phyloP scores from a whole-genome alignment of 2,888 invertebrate genomes.

The Hesperia comma region DNA sequence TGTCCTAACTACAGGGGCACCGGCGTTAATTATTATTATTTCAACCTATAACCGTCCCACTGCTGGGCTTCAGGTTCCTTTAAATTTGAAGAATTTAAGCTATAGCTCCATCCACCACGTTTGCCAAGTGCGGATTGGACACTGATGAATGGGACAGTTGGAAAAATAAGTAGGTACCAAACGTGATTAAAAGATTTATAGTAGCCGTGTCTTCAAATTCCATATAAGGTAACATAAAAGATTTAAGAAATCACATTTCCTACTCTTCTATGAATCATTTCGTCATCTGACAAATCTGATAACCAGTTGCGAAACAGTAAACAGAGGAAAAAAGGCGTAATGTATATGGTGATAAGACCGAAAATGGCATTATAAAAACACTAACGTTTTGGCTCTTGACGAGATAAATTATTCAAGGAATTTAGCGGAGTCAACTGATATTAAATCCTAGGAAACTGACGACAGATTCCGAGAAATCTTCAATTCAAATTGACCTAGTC shows the following conservation, averaged over 20 bases:
- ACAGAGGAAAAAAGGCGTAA: neutral
- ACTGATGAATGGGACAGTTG: too few relatives aligned
- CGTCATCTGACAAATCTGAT: neutral
- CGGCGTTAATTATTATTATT: too few relatives aligned
- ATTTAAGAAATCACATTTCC: neutral
- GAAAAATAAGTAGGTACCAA: too few relatives aligned
- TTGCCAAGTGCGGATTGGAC: too few relatives aligned
- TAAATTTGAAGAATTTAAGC: too few relatives aligned
- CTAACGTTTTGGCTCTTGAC: neutral
- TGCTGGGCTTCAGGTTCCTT: too few relatives aligned
- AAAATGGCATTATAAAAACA: neutral
- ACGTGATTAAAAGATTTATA: too few relatives aligned
- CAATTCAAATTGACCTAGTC: neutral
- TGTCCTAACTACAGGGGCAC: too few relatives aligned
- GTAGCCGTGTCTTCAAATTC: too few relatives aligned
- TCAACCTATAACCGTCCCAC: too few relatives aligned
- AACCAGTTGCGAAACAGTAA: too few relatives aligned
- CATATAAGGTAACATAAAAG: neutral
- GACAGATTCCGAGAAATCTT: neutral
- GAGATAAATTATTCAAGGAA: conserved; percentile 6
- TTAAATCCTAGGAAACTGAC: neutral
- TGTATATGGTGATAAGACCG: neutral
- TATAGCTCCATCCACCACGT: too few relatives aligned
- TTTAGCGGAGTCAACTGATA: conserved; percentile 1
- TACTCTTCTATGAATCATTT: neutral